Base-by-base conservation (phyloP, 2,113 vertebrate genomes). In the Halichoeres trimaculatus region DNA sequence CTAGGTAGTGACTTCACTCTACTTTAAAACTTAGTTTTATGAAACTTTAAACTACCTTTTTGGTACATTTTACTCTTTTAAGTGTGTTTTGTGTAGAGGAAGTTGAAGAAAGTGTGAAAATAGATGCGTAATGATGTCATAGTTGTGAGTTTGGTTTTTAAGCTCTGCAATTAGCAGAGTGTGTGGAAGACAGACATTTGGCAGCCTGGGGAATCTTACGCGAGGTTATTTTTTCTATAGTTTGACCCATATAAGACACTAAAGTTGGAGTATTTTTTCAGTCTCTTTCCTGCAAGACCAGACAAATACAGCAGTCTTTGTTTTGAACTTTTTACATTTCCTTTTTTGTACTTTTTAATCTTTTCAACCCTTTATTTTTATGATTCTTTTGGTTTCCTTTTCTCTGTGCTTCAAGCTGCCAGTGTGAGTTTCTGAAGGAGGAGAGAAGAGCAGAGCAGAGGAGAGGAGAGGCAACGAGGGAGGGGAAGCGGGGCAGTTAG, bases 401-500 rank as follows among this genome's bases (percentile, higher is more conserved):
- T 13, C 59, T 63, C 65, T 79, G 79, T 13, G 74, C 54, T 79
- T 83, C 76, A 69, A 79, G 34, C 55, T 65, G 38, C 55, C 56
- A 81, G 80, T 69, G 64, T 63, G 73, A 76, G 75, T 76, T 74
- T 68, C 45, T 43, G 30, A 62, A 70, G 30, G 74, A 77, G 72
- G 43, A 47, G 48, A 54, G 8, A 70, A 62, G 67, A 60, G 38
- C 40, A 48, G 54, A 43, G 8, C 24, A 59, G 57, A 52, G 9
- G 35, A 54, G 50, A 20, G 10, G 50, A 62, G 80, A 76, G 68
- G 61, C 55, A 71, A 53, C 51, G 38, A 70, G 79, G 70, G 83
- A 70, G 82, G 81, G 71, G 81, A 81, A 79, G 74, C 30, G 35
- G 87, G 81, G 85, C 83, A 84, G 84, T 76, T 74, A 81, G 75